Percentiles rank a stretch among this genome's conserved stretches.
These are phyloP conservation scores for Megaceryle torquata DNA, from an alignment of 2,113 vertebrate species.

Conservation along the genomic window DNA sequence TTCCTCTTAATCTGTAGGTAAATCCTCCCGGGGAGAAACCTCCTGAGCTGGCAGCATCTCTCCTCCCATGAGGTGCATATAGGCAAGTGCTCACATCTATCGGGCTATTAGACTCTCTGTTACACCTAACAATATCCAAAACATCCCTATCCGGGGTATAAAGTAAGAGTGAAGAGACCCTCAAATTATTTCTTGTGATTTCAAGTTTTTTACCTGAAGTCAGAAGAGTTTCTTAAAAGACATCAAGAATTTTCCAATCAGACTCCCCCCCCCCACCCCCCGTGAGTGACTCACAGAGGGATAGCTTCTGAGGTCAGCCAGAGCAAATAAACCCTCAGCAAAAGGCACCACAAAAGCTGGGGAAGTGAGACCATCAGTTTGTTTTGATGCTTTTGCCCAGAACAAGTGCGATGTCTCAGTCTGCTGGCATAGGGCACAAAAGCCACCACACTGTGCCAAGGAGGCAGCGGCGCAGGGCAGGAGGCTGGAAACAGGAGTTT, in stretches of 20 bases:
- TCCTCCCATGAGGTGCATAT: not conserved
- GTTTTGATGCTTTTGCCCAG: not conserved
- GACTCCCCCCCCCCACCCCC: no score
- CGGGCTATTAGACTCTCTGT: not conserved
- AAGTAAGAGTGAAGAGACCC: not conserved
- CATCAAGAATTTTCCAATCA: not conserved
- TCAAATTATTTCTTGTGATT: not conserved
- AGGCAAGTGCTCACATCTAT: not conserved
- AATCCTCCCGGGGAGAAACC: not conserved
- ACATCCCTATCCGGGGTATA: not conserved
- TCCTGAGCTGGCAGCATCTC: not conserved
- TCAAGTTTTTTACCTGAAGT: not conserved
- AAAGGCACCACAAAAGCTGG: not conserved
- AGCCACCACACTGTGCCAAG: fast-evolving
- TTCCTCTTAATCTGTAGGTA: not conserved
- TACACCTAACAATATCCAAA: not conserved
- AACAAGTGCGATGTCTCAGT: fast-evolving
- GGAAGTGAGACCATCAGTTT: not conserved
- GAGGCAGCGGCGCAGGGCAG: not conserved
- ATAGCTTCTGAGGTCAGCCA: not conserved
- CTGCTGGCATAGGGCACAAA: not conserved
- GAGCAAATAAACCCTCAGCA: not conserved
- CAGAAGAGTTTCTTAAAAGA: not conserved
- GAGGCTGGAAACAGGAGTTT: not conserved
- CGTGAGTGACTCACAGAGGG: not conserved